phyloP scores from a whole-genome alignment of 1,140 invertebrate species.

The Harlomillsia oculata region DNA sequence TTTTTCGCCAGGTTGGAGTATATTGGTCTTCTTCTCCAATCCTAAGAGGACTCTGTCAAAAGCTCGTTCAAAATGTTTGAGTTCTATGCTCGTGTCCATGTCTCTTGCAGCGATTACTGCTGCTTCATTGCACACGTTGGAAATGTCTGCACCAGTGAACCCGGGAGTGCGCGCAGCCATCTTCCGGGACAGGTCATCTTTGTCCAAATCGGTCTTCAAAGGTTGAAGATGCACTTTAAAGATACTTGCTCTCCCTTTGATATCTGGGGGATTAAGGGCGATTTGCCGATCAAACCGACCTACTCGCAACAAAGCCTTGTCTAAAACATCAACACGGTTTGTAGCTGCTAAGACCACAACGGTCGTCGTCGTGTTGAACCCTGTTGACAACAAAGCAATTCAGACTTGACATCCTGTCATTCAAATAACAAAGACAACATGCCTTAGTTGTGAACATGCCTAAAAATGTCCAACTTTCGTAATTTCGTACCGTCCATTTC shows the following conservation, averaged over 20 bases:
- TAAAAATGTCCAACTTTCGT: too few species aligned
- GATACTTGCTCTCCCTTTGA: not conserved
- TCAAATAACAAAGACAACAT: too few species aligned
- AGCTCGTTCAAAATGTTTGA: not conserved
- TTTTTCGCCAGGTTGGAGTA: not conserved
- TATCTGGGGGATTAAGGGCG: not conserved
- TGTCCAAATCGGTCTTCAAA: not conserved
- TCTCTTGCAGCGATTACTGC: not conserved
- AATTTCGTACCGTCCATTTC: too few species aligned
- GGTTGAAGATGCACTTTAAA: not conserved
- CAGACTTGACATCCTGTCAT: too few species aligned
- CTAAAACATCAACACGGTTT: not conserved
- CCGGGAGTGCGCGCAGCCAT: not conserved
- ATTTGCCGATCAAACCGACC: not conserved
- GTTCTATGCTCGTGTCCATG: not conserved
- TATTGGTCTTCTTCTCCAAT: not conserved
- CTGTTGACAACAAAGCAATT: too few species aligned
- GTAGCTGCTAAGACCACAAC: not conserved
- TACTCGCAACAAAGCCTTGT: not conserved
- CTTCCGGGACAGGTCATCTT: not conserved
- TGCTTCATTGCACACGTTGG: not conserved
- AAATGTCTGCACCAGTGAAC: not conserved
- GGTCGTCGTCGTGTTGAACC: conserved; percentile 1
- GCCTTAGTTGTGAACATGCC: too few species aligned
- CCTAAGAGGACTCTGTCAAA: not conserved